Percentiles rank a stretch among this genome's conserved stretches.
phyloP scores from a whole-genome alignment of 2,888 invertebrate genomes.

The Carabus problematicus region DNA sequence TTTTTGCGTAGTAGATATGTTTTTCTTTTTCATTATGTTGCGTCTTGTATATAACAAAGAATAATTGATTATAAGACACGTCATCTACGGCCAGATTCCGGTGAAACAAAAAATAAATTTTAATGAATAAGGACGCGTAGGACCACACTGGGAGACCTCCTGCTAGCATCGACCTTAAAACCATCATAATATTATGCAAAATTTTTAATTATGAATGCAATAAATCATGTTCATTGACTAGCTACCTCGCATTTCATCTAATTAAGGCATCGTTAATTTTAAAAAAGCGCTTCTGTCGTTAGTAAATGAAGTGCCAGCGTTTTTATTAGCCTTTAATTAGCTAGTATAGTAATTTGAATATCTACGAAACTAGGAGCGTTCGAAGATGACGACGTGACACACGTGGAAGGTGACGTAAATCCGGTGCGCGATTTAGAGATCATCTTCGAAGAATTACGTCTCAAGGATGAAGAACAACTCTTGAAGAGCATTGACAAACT shows the following conservation, averaged over 20 bases:
- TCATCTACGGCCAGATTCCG: conserved; percentile 12
- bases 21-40: not conserved
- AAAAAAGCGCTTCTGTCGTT: conserved; percentile 8
- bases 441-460: conserved; percentile 91
- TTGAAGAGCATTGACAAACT: conserved; percentile 82
- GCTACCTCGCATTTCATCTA: conserved; percentile 41
- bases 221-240: conserved; percentile 35
- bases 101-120: conserved; percentile 23
- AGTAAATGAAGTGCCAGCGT: not conserved
- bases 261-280: conserved; percentile 27
- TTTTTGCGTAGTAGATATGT: not conserved
- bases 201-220: conserved; percentile 34
- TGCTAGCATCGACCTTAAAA: conserved; percentile 29
- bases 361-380: conserved; percentile 77
- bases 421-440: conserved; percentile 97
- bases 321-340: not conserved
- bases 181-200: conserved; percentile 41
- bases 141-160: conserved; percentile 31
- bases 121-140: conserved; percentile 29
- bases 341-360: not conserved
- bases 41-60: conserved; percentile 19
- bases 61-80: conserved; percentile 31
- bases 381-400: conserved; percentile 96
- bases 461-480: conserved; percentile 94
- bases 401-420: conserved; percentile 98